phyloP scores from a whole-genome alignment of 2,888 invertebrate species.

The Coleophora flavipennella region DNA sequence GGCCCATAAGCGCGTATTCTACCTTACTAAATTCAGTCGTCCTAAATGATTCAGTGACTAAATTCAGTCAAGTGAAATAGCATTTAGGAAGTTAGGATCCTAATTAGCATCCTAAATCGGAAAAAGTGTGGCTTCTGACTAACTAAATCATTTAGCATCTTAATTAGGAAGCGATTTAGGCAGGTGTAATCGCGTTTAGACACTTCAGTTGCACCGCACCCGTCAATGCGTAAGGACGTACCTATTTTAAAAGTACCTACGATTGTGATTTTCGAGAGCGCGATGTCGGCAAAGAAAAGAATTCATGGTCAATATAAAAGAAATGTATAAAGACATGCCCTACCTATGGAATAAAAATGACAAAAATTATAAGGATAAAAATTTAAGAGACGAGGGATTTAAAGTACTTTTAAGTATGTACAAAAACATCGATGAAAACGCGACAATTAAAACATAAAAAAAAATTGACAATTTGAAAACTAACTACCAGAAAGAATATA shows the following conservation, averaged over 20 bases:
- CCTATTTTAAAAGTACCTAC: neutral
- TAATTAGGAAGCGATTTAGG: neutral
- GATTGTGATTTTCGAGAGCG: neutral
- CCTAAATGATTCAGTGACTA: conserved; percentile 1
- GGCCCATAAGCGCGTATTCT: no score
- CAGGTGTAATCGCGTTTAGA: neutral
- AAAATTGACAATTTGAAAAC: neutral
- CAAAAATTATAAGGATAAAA: neutral
- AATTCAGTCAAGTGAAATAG: neutral
- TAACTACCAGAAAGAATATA: neutral
- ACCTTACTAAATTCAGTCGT: neutral
- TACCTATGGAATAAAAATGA: neutral
- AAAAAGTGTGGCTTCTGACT: conserved; percentile 1
- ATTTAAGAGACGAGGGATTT: neutral
- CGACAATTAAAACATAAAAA: neutral
- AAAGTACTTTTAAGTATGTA: neutral
- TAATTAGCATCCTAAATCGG: no score
- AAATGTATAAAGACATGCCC: conserved; percentile 1
- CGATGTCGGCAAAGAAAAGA: neutral
- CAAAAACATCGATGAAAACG: no score
- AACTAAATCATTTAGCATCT: neutral
- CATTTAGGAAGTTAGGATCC: neutral
- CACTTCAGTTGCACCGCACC: neutral
- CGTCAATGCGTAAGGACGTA: neutral
- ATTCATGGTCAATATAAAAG: neutral